Evolutionary conservation across 2,888 invertebrate genomes (phyloP).

Genomic region (Ypsolopha sequella): DNA sequence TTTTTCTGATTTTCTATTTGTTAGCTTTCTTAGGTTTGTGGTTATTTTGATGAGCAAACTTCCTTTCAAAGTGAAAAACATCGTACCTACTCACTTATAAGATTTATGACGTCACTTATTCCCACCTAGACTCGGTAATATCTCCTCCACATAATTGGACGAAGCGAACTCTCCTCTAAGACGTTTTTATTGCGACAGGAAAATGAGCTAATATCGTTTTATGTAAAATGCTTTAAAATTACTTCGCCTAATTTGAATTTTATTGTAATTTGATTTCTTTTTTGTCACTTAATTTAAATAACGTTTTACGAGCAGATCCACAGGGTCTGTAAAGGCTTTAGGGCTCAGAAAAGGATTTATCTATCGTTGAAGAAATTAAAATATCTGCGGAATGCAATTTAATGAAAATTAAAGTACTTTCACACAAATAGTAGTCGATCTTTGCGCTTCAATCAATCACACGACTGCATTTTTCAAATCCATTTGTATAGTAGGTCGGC

Average conservation of each 20-base stretch:
- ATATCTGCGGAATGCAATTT: background rate
- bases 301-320: background rate
- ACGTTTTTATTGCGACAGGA: conserved; percentile 42
- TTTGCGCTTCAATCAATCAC: too few relatives aligned
- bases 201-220: conserved; percentile 42
- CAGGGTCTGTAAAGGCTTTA: background rate
- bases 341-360: background rate
- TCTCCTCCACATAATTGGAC: conserved; percentile 28
- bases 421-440: too few relatives aligned
- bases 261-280: conserved; percentile 29
- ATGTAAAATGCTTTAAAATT: conserved; percentile 33
- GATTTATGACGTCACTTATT: background rate
- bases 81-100: background rate
- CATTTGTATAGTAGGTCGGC: too few relatives aligned
- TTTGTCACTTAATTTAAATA: conserved; percentile 17
- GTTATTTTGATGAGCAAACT: too few relatives aligned
- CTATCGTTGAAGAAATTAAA: background rate
- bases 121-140: conserved; percentile 9
- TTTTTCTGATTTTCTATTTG: too few relatives aligned
- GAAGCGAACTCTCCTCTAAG: conserved; percentile 42
- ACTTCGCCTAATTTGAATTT: conserved; percentile 1
- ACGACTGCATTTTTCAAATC: too few relatives aligned
- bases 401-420: too few relatives aligned
- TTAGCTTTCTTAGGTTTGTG: too few relatives aligned
- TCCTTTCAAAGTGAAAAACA: too few relatives aligned